Conservation (phyloP, 64 coral and sea anemone genomes). For the Pocillopora damicornis region DNA sequence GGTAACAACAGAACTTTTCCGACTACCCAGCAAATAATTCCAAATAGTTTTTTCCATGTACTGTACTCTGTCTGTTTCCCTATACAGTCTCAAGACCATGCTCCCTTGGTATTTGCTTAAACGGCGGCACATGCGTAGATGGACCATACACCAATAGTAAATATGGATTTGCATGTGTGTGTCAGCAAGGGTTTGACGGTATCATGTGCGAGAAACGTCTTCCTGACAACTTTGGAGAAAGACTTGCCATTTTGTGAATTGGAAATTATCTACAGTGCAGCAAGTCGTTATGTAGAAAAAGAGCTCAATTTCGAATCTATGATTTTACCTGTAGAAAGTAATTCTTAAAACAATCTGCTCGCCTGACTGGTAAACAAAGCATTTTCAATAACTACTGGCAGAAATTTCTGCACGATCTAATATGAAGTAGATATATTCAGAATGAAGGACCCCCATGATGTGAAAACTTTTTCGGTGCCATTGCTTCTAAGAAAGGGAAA, state of each 20-base stretch:
- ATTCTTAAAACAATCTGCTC: too few species aligned
- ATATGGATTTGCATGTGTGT: slow-evolving; percentile 83
- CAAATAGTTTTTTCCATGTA: neutral
- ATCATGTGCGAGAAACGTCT: slow-evolving; percentile 59
- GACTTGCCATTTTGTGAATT: neutral
- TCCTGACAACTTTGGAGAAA: neutral
- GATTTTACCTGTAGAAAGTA: neutral
- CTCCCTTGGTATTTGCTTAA: slow-evolving; percentile 52
- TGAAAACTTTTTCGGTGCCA: too few species aligned
- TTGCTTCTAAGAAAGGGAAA: too few species aligned
- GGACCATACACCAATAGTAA: slow-evolving; percentile 57
- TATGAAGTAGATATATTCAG: too few species aligned
- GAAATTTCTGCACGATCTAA: too few species aligned
- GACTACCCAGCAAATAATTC: too few species aligned
- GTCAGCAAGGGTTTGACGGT: slow-evolving; percentile 45
- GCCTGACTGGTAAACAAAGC: too few species aligned
- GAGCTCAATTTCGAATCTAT: neutral
- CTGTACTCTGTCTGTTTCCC: neutral
- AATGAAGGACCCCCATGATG: too few species aligned
- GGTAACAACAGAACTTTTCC: too few species aligned
- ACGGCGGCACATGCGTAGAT: slow-evolving; percentile 81
- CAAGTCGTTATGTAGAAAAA: neutral
- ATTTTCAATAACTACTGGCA: too few species aligned
- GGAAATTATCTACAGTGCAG: neutral
- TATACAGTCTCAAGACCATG: slow-evolving; percentile 58